Evolutionary conservation across 2,113 vertebrate species (phyloP), one percentile per base, ranked within the genome.

Genomic region (Sander vitreus): DNA sequence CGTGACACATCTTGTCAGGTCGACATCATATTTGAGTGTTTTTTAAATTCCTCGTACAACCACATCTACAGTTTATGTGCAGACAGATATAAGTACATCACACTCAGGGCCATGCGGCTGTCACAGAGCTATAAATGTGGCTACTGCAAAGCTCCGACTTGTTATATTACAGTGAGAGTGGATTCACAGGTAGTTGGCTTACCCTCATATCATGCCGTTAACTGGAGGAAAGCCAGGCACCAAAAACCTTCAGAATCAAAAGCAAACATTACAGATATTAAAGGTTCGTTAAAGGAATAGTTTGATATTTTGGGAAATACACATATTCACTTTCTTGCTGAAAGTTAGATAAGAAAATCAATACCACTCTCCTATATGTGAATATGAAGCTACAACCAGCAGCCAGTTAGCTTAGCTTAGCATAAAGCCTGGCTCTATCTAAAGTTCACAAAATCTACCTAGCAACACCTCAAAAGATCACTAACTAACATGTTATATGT

Each of bases 121-220:
- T 66, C 57, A 78, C 70, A 43, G 58, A 81, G 79, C 58, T 76
- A 25, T 60, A 71, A 70, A 76, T 59, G 39, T 77, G 27, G 75
- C 67, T 67, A 69, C 71, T 74, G 77, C 75, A 62, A 84, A 82
- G 66, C 78, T 79, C 72, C 53, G 45, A 69, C 48, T 66, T 63
- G n/a, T 82, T 81, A 54, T 53, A 25, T 80, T 82, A 88, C 73
- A 90, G 75, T 84, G 76, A 81, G 25, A 82, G 66, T 79, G 80
- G 77, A 45, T 86, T 91, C 85, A 91, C 77, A 80, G 76, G 85
- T 77, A 55, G 45, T 86, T 78, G 73, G 62, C 79, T 90, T 78
- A 60, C 59, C 53, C 63, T 87, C 83, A 16, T 80, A 43, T 77
- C 77, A 80, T 70, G 80, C 70, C 21, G 5, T 72, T 76, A 47